Base-by-base conservation (phyloP, 2,888 invertebrate species). In the Escarpia spicata region DNA sequence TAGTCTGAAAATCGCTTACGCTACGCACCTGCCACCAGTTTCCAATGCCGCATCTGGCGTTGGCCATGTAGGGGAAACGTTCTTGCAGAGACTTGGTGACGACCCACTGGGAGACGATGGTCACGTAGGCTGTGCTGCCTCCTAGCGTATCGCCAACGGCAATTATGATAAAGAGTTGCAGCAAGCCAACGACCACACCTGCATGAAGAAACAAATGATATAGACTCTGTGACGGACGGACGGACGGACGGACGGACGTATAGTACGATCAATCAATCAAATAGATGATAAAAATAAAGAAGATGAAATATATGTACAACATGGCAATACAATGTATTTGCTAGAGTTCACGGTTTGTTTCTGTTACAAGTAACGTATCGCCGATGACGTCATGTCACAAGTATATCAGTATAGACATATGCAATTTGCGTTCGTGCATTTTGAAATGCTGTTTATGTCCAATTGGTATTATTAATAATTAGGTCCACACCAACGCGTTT, bases 101-200 rank as follows among this genome's bases (percentile, higher is more conserved):
- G 1, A 95, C 95, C 95, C 95, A 95, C 92, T 95, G 95, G 92
- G 95, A 95, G 9, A 95, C 94, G 3, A 96, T 90, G 0, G 96
- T 95, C 92, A 95, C 94, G 93, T 95, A 96, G 89, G 95, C 94
- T 44, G 95, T 94, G 52, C 95, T 95, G 91, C 95, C 95, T 45
- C 96, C 96, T 92, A 96, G 93, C 8, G 96, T 95, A 93, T 95
- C 95, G 19, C 93, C 93, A 6, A 95, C 93, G 15, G 94, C 92
- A 31, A 96, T 93, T 4, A 95, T 94, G 19, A 95, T 93, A 1
- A 95, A 95, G 19, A 95, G 45, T 93, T 96, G 96, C 31, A 96
- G 93, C 15, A 94, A 43, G 9, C 96, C 96, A 10, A 96, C 94
- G 26, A 96, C 45, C 8, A 94, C 94, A 12, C 95, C 96, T 95